These are phyloP conservation scores for Neopipo cinnamomea DNA, from an alignment of 2,113 vertebrate species.

Conservation along the genomic window DNA sequence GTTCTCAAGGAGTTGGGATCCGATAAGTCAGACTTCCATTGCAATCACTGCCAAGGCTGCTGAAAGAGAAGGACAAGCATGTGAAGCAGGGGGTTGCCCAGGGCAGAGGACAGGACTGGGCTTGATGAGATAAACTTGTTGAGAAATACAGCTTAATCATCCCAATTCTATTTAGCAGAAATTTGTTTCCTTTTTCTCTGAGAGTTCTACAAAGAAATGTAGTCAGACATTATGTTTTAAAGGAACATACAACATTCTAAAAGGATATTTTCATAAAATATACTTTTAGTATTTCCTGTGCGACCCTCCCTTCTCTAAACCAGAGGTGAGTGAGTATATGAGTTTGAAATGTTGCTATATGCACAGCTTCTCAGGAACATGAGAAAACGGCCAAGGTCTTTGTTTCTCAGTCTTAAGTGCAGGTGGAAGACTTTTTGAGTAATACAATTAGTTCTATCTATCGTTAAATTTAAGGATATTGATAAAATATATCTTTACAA, in stretches of 20 bases:
- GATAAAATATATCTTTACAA: background rate
- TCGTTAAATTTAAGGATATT: background rate
- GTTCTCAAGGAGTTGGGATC: background rate
- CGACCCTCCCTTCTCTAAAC: conserved; percentile 2
- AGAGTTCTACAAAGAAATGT: background rate
- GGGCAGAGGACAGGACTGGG: background rate
- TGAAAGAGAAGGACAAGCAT: background rate
- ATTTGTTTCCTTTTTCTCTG: background rate
- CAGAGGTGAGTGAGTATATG: background rate
- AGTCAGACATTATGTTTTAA: background rate
- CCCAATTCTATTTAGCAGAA: background rate
- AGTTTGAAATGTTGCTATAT: background rate
- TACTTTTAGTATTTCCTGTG: background rate
- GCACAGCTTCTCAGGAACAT: background rate
- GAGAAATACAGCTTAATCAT: background rate
- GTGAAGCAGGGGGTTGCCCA: background rate
- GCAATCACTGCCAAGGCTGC: background rate
- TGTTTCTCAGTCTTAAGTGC: background rate
- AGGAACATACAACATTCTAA: background rate
- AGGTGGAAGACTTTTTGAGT: background rate
- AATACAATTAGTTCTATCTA: background rate
- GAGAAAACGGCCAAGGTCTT: background rate
- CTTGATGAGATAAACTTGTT: background rate
- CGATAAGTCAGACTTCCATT: background rate
- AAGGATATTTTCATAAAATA: background rate